Base-by-base conservation (phyloP, 2,797 vertebrate genomes). In the Chlorospingus flavigularis region DNA sequence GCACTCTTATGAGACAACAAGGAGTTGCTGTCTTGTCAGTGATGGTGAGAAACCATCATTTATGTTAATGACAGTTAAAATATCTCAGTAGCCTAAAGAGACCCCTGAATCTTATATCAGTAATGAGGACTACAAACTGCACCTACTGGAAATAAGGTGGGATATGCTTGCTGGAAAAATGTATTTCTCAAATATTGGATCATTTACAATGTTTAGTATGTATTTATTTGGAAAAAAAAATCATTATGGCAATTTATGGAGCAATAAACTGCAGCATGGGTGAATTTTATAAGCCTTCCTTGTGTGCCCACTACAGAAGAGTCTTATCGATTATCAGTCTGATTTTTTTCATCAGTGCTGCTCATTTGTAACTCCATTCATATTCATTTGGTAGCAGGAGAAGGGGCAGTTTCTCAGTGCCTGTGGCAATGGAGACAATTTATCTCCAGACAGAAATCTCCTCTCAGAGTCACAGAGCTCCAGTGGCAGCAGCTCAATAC, bases 331-430 rank as follows among this genome's bases (percentile, higher is more conserved):
- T 94, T 72, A 68, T 79, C 74, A 63, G 86, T 40, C 79, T 86
- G 70, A 33, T 70, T 91, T 95, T 67, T 94, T 75, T 75, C 51
- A 48, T 75, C 51, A 70, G 47, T 21, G 66, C 25, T 78, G 57
- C 54, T 96, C 84, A 70, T 89, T 93, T 91, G 43, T 84, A 72
- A 68, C 47, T 93, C 47, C 35, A 42, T 68, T 92, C 77, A 72
- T 25, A 90, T 26, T 54, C 42, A 33, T 53, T 66, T 70, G 71
- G 55, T 62, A 28, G 86, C 60, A 84, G 73, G 35, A 45, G 77
- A 62, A 75, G 77, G 91, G 80, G 68, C 54, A 66, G 62, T 72
- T 92, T 58, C 71, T 72, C 66, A 45, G 9, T 81, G 80, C 86
- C 88, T 25, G 0, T 67, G 65, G 76, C 54, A 39, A 39, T 45